Evolutionary conservation across 2,888 invertebrate genomes (phyloP).

Genomic region (Microctonus aethiopoides): DNA sequence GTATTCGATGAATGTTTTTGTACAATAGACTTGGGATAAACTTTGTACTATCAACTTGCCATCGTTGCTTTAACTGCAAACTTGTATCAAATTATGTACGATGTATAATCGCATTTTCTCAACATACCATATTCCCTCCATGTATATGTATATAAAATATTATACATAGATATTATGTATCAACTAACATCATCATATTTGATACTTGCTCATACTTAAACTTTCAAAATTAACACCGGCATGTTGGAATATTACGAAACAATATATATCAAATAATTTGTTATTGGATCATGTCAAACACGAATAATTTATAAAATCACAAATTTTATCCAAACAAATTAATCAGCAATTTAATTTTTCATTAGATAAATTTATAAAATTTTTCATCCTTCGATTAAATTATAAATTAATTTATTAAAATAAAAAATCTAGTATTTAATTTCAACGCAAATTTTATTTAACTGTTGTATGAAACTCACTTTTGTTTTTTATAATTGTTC

Average conservation of each 20-base stretch:
- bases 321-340: too few species aligned
- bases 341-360: too few species aligned
- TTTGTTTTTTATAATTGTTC: too few species aligned
- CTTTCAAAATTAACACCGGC: conserved; percentile 15
- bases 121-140: conserved; percentile 10
- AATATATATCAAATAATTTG: not conserved
- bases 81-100: conserved; percentile 19
- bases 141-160: not conserved
- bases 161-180: conserved; percentile 3
- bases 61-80: not conserved
- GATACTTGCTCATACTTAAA: conserved; percentile 15
- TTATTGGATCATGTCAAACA: too few species aligned
- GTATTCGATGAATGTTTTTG: conserved; percentile 15
- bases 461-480: too few species aligned
- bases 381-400: too few species aligned
- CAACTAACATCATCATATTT: conserved; percentile 8
- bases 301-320: too few species aligned
- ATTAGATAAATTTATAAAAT: too few species aligned
- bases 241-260: not conserved
- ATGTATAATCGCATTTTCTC: conserved; percentile 19
- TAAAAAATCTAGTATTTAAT: too few species aligned
- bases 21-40: not conserved
- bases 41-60: conserved; percentile 9
- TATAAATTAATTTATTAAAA: too few species aligned
- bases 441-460: too few species aligned